Percentiles rank a stretch among this genome's conserved stretches.
Conservation (phyloP, 2,113 vertebrate genomes). For the Ariopsis seemanni region DNA sequence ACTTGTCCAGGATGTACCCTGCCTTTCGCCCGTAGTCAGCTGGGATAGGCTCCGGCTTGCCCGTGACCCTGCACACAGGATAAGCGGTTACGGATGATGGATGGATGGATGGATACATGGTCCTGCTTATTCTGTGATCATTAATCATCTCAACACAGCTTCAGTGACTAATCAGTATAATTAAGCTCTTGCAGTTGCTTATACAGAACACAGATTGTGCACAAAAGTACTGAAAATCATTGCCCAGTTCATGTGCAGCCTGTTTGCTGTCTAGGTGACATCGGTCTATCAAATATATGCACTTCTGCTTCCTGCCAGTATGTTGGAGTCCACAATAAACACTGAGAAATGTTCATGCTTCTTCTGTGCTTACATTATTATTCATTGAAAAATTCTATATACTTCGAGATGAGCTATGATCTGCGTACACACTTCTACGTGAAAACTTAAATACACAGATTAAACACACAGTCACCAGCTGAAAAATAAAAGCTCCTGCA, state of each 20-base stretch:
- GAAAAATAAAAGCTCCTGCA: constrained; percentile 28
- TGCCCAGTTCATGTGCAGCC: not conserved
- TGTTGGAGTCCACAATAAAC: not conserved
- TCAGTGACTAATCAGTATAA: not conserved
- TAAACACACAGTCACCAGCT: not conserved
- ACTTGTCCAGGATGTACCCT: too few species aligned
- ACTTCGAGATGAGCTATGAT: not conserved
- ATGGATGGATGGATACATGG: too few species aligned
- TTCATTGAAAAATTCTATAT: not conserved
- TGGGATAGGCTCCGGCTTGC: too few species aligned
- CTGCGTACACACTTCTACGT: too few species aligned
- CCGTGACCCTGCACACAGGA: too few species aligned
- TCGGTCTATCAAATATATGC: not conserved
- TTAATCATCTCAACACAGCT: not conserved
- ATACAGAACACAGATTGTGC: too few species aligned
- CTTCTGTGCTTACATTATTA: not conserved
- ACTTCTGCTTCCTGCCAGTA: not conserved
- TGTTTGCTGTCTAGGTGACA: not conserved
- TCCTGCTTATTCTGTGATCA: not conserved
- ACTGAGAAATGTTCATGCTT: not conserved
- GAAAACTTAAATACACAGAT: not conserved
- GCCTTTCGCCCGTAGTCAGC: too few species aligned
- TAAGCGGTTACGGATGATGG: too few species aligned
- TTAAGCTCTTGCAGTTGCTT: too few species aligned
- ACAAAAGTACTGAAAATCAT: too few species aligned